Evolutionary conservation across 2,797 vertebrate genomes (phyloP).

Genomic region (Diglossa cyanea): DNA sequence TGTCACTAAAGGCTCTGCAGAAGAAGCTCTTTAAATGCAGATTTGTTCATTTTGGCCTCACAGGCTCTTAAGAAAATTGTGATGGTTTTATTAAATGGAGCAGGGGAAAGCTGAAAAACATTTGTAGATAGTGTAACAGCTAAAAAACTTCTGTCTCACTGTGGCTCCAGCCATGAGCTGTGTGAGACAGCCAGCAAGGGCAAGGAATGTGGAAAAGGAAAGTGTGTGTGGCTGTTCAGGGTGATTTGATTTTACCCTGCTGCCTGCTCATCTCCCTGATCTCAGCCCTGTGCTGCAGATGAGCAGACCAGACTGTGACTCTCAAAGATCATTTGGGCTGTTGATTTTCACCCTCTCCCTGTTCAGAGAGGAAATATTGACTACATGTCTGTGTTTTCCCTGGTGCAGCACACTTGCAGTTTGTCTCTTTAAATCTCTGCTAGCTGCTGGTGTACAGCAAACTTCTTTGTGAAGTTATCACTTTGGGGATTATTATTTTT

Average conservation of each 20-base stretch:
- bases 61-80: background rate
- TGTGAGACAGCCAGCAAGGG: background rate
- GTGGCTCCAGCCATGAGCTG: background rate
- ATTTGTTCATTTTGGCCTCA: background rate
- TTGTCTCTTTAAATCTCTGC: background rate
- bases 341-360: background rate
- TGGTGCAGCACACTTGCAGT: background rate
- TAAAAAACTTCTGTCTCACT: background rate
- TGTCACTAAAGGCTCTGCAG: background rate
- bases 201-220: background rate
- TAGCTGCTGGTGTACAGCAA: background rate
- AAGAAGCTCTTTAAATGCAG: background rate
- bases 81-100: accelerated
- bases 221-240: background rate
- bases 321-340: background rate
- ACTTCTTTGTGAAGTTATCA: background rate
- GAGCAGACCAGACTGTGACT: background rate
- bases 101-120: background rate
- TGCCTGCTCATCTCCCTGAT: background rate
- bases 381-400: background rate
- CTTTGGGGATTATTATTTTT: background rate
- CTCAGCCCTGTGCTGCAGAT: background rate
- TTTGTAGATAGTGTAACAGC: background rate
- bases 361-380: background rate
- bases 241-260: background rate